Percentiles rank a stretch among this genome's conserved stretches.
Evolutionary conservation across 2,888 invertebrate species (phyloP).

Genomic region (Entomobrya proxima): DNA sequence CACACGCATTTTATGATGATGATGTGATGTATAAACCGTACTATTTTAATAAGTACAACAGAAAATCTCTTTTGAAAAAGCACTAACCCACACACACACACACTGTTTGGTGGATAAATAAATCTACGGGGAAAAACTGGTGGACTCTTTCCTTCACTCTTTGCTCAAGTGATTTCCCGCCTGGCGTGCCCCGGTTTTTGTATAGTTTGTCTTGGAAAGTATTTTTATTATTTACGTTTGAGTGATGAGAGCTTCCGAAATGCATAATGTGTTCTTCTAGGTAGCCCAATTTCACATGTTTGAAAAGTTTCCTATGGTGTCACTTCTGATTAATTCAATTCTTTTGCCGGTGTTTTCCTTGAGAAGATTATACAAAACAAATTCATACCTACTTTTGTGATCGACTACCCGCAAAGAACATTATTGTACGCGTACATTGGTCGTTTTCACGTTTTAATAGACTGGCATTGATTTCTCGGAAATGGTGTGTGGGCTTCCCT

Average conservation of each 20-base stretch:
- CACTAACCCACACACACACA: neutral
- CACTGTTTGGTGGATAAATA: neutral
- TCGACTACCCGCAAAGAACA: neutral
- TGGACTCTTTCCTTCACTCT: too few species aligned
- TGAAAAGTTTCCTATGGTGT: neutral
- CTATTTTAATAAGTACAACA: neutral
- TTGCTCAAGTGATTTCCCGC: too few species aligned
- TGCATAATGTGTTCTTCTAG: neutral
- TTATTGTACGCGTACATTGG: neutral
- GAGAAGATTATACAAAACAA: too few species aligned
- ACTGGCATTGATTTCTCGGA: neutral
- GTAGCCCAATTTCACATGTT: too few species aligned
- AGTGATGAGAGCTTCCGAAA: neutral
- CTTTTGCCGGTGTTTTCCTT: too few species aligned
- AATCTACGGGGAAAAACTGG: neutral
- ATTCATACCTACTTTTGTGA: neutral
- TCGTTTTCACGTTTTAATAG: neutral
- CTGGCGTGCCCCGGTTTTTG: too few species aligned
- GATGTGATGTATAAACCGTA: neutral
- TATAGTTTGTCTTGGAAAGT: too few species aligned
- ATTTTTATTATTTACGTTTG: too few species aligned
- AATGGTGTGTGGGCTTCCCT: neutral
- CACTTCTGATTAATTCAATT: slow-evolving; percentile 9
- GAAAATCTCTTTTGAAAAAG: neutral
- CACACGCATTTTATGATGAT: neutral